Evolutionary conservation across 2,113 vertebrate genomes (phyloP).

Genomic region (Apus apus): DNA sequence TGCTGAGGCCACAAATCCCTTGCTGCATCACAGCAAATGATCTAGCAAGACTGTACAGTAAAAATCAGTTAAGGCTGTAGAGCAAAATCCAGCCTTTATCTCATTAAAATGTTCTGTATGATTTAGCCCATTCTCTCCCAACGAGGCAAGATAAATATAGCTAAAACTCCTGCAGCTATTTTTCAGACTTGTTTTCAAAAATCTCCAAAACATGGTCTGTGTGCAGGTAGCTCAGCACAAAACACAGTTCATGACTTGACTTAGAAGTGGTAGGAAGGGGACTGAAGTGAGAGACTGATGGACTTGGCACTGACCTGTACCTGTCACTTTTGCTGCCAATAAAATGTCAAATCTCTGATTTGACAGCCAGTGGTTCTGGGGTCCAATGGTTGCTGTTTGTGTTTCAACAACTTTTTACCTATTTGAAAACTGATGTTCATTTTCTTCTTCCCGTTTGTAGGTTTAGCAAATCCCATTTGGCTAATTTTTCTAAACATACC

Average conservation of each 20-base stretch:
- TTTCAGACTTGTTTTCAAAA: background rate
- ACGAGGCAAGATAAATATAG: background rate
- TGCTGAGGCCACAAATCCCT: background rate
- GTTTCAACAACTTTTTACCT: background rate
- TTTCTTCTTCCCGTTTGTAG: background rate
- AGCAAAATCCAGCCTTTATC: background rate
- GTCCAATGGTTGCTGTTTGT: background rate
- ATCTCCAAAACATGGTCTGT: background rate
- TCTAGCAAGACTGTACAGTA: background rate
- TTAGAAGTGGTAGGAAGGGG: background rate
- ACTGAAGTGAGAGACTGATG: background rate
- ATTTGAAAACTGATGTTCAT: background rate
- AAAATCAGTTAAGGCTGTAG: background rate
- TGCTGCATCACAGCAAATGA: background rate
- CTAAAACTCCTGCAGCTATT: background rate
- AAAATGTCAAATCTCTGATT: background rate
- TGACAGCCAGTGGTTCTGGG: background rate
- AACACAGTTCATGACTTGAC: background rate
- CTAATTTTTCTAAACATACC: background rate
- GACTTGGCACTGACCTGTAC: background rate
- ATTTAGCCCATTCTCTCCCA: background rate
- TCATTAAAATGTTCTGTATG: background rate
- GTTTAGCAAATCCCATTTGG: background rate
- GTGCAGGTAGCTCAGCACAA: accelerated
- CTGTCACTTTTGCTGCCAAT: background rate